Base-by-base conservation (phyloP, 2,113 vertebrate genomes). In the Trogon melanurus region DNA sequence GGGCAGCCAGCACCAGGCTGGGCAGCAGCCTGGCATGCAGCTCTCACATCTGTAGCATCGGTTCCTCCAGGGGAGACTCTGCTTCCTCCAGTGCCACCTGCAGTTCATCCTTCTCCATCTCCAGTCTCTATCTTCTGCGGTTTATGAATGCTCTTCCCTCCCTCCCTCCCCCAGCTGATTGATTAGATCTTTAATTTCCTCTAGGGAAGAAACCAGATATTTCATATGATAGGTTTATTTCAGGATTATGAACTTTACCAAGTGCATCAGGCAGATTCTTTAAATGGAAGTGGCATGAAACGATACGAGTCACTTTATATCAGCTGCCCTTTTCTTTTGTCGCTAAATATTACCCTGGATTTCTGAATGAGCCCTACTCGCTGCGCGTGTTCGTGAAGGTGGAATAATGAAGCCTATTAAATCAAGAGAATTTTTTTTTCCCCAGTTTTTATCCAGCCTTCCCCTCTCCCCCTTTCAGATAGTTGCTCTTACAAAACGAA, bases 111-210 rank as follows among this genome's bases (percentile, higher is more conserved):
- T 85, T 50, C 54, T 95, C 97, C n/a, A 71, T 97, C 94, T 98
- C 97, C 64, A 98, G n/a, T 48, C 96, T 98, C 94, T 96, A 95
- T 73, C 48, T 97, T 98, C 88, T 98, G 97, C 65, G 98, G 94
- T 78, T 99, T 96, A 6, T 97, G 93, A 51, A 94, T 83, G 81
- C 97, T 98, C 72, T 98, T 83, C 50, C 97, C 97, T 94, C 98
- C 97, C 48, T 98, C 97, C 97, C 47, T 98, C 97, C 5, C 96
- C 96, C 41, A 98, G 97, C 96, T 99, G 98, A 88, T 98, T 98
- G 19, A 98, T 96, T 73, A 98, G 97, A 81, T 98, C 98, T 89
- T 96, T 98, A 69, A 98, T 98, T 97, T 98, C 97, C 95, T 99
- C 98, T 98, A 91, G 91, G 91, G 89, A 93, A 83, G 56, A 82